phyloP scores from a whole-genome alignment of 1,140 invertebrate genomes.

The Callitettix versicolor region DNA sequence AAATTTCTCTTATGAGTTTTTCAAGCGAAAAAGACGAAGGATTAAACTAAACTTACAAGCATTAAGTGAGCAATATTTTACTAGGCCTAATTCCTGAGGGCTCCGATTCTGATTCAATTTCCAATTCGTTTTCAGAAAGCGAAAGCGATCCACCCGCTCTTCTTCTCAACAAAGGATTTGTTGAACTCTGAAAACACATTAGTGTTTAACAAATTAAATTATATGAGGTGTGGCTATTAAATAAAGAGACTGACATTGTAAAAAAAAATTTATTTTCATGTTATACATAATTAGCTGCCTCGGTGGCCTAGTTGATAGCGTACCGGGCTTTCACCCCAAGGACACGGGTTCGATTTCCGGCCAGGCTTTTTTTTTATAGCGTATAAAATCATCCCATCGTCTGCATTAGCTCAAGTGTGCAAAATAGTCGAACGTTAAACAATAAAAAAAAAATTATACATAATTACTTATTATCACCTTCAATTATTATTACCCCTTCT shows the following conservation, averaged over 20 bases:
- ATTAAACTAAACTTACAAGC: no score
- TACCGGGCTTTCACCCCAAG: no score
- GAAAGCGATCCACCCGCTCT: slow-evolving; percentile 35
- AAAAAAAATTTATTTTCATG: background rate
- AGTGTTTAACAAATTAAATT: background rate
- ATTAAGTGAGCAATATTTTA: no score
- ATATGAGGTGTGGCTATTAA: no score
- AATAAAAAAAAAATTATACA: background rate
- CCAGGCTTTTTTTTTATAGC: background rate
- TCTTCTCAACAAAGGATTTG: slow-evolving; percentile 10
- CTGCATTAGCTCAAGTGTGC: no score
- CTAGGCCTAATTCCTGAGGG: background rate
- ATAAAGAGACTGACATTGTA: background rate
- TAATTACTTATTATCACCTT: background rate
- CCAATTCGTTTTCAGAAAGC: slow-evolving; percentile 66
- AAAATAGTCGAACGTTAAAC: no score
- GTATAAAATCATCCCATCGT: background rate
- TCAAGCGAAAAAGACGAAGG: no score
- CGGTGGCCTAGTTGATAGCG: no score
- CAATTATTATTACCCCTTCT: no score
- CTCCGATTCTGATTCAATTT: slow-evolving; percentile 29
- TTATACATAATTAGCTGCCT: background rate
- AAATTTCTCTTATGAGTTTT: no score
- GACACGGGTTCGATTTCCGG: no score
- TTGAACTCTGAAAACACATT: slow-evolving; percentile 1